Percentiles rank a stretch among this genome's conserved stretches.
Evolutionary conservation across 2,888 invertebrate genomes (phyloP).

Genomic region (Cantharis nigra): DNA sequence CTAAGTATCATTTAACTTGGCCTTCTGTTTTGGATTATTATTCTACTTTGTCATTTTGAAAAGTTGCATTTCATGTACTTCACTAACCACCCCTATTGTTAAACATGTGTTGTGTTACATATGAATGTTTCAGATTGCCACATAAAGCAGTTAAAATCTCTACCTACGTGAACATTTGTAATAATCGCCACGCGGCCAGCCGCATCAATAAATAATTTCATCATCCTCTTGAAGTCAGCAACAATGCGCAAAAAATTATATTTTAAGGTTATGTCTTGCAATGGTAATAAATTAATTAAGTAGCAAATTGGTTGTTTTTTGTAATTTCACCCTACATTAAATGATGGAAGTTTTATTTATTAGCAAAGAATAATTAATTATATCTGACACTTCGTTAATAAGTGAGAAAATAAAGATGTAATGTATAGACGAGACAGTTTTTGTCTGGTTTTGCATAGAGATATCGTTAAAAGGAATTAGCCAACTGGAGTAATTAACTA

Average conservation of each 20-base stretch:
- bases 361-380: not conserved
- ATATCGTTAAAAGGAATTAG: constrained; percentile 56
- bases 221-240: not conserved
- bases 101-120: constrained; percentile 10
- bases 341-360: not conserved
- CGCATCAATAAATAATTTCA: not conserved
- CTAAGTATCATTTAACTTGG: constrained; percentile 38
- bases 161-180: not conserved
- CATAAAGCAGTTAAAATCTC: not conserved
- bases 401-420: constrained; percentile 10
- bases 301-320: not conserved
- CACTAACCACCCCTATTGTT: constrained; percentile 4
- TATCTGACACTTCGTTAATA: constrained; percentile 1
- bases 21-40: constrained; percentile 31
- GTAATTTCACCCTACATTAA: not conserved
- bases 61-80: constrained; percentile 25
- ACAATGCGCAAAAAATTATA: not conserved
- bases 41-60: constrained; percentile 32
- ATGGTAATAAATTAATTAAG: not conserved
- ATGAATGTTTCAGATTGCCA: constrained; percentile 9
- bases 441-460: constrained; percentile 51
- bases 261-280: not conserved
- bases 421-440: constrained; percentile 11
- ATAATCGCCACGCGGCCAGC: too few relatives aligned
- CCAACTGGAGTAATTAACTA: constrained; percentile 54